phyloP scores from a whole-genome alignment of 2,888 invertebrate species.

The Leptinotarsa tumamoca region DNA sequence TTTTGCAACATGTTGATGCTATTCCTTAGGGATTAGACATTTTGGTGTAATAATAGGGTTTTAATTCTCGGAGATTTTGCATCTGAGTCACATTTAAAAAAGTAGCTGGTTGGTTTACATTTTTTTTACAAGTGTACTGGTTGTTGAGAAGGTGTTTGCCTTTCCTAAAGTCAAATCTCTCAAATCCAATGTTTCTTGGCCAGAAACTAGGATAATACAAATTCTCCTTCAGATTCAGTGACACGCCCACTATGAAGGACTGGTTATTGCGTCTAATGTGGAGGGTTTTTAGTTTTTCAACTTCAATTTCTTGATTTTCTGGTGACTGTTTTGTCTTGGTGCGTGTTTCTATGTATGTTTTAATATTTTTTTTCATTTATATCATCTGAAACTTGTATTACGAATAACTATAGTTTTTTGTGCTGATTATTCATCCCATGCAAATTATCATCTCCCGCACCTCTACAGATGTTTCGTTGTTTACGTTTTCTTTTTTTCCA shows the following conservation, averaged over 20 bases:
- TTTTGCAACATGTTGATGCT: neutral
- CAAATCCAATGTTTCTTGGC: slow-evolving; percentile 5
- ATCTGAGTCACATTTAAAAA: neutral
- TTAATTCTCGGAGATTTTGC: neutral
- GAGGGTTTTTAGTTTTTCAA: slow-evolving; percentile 1
- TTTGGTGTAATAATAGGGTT: neutral
- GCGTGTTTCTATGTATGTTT: slow-evolving; percentile 1
- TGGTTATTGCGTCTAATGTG: neutral
- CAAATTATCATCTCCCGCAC: slow-evolving; percentile 8
- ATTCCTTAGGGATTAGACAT: neutral
- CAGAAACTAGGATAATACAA: slow-evolving; percentile 12
- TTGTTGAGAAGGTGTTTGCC: neutral
- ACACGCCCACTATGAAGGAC: neutral
- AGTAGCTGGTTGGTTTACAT: neutral
- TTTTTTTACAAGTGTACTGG: neutral
- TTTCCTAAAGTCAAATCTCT: neutral
- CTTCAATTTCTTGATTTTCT: slow-evolving; percentile 8
- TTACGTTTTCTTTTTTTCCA: neutral
- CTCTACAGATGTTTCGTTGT: slow-evolving; percentile 12
- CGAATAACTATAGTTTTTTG: slow-evolving; percentile 17
- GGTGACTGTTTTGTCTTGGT: slow-evolving; percentile 6
- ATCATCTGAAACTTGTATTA: slow-evolving; percentile 1
- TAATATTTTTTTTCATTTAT: neutral
- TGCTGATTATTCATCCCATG: slow-evolving; percentile 2
- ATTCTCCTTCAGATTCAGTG: slow-evolving; percentile 12